A percentile compares a stretch with the other conserved stretches of the same genome.
Evolutionary conservation across 2,797 vertebrate species (phyloP).

Genomic region (Molothrus ater): DNA sequence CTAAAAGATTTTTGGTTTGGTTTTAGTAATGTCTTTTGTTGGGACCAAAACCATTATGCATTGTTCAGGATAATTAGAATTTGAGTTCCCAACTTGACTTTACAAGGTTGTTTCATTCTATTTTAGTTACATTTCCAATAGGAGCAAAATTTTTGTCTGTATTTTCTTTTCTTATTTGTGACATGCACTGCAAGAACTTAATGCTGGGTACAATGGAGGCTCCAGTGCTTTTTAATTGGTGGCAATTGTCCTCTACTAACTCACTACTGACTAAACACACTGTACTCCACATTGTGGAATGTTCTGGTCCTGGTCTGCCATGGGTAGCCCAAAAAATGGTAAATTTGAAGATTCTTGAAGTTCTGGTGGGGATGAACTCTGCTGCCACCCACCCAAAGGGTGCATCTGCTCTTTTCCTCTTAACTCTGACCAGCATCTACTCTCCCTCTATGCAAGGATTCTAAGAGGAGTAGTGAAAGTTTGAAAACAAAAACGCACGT

Average conservation of each 20-base stretch:
- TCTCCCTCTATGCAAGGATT: not conserved
- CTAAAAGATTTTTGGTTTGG: not conserved
- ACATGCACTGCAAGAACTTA: not conserved
- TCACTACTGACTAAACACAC: not conserved
- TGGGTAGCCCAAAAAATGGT: not conserved
- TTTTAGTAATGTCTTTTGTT: not conserved
- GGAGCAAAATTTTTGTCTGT: not conserved
- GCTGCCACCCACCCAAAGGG: accelerated
- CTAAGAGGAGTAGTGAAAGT: not conserved
- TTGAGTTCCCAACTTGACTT: not conserved
- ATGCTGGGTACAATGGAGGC: not conserved
- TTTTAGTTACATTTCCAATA: not conserved
- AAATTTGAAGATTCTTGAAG: not conserved
- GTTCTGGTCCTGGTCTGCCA: not conserved
- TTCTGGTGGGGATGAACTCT: not conserved
- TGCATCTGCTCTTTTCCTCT: not conserved
- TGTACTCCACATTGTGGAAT: accelerated
- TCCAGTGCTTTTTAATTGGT: not conserved
- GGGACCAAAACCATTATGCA: not conserved
- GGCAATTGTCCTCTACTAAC: accelerated
- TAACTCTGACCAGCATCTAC: not conserved
- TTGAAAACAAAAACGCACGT: not conserved
- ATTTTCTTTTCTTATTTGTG: not conserved
- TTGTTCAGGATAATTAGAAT: not conserved
- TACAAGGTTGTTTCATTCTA: not conserved